Percentiles rank a stretch among this genome's conserved stretches.
Conservation (phyloP, 2,888 invertebrate species). For the Icerya purchasi region DNA sequence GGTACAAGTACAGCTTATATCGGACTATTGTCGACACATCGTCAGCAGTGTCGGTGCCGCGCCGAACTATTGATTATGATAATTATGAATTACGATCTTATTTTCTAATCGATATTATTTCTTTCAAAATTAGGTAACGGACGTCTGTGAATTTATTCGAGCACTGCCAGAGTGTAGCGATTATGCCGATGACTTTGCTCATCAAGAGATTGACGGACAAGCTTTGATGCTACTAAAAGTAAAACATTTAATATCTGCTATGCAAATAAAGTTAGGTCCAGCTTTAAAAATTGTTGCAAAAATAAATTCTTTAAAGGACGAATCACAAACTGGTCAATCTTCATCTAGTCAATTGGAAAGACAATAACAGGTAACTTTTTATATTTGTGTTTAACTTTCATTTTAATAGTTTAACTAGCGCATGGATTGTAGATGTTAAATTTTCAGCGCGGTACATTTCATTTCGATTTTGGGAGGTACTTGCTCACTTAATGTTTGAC, state of each 20-base stretch:
- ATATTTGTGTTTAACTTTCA: no score
- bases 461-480: no score
- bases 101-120: not conserved
- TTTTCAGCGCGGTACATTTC: no score
- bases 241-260: constrained; percentile 81
- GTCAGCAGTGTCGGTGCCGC: no score
- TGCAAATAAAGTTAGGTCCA: constrained; percentile 87
- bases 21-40: no score
- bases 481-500: no score
- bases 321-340: constrained; percentile 20
- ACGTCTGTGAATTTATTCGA: constrained; percentile 44
- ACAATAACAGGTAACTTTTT: not conserved
- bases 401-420: no score
- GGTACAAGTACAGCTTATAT: no score
- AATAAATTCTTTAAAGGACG: constrained; percentile 59
- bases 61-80: no score
- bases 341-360: constrained; percentile 7
- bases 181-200: constrained; percentile 80
- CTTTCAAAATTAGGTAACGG: constrained; percentile 39
- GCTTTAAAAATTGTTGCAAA: constrained; percentile 85
- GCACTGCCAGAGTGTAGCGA: constrained; percentile 67
- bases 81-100: no score
- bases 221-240: constrained; percentile 77
- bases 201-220: constrained; percentile 91
- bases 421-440: no score